Conservation (phyloP, 2,113 vertebrate genomes). For the Crotalus viridis region DNA sequence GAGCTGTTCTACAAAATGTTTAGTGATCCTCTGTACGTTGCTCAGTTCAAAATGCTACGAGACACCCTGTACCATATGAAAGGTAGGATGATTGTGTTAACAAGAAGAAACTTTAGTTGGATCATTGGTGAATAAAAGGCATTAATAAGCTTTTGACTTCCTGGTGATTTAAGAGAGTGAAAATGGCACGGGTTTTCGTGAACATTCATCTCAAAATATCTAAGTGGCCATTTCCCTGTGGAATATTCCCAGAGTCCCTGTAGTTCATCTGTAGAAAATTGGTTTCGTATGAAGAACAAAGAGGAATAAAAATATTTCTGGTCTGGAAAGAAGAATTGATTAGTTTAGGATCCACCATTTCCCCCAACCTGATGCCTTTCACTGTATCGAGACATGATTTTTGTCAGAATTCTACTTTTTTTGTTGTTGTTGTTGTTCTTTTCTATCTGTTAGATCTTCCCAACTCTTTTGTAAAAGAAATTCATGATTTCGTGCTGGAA, state of each 20-base stretch:
- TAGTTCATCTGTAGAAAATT: background rate
- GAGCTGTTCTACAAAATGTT: constrained; percentile 86
- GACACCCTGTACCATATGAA: constrained; percentile 92
- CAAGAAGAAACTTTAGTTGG: background rate
- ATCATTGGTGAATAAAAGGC: background rate
- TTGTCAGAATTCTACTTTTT: background rate
- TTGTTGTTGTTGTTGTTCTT: background rate
- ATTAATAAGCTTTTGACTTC: background rate
- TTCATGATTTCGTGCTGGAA: constrained; percentile 96
- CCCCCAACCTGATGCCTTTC: background rate
- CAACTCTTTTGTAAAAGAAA: constrained; percentile 86
- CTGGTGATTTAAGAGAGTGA: background rate
- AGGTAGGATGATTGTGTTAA: constrained; percentile 68
- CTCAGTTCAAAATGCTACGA: constrained; percentile 96
- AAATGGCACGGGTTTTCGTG: background rate
- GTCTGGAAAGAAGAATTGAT: background rate
- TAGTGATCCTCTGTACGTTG: constrained; percentile 91
- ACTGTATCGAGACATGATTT: background rate
- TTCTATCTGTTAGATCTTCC: constrained; percentile 76
- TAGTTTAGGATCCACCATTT: background rate
- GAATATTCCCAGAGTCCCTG: background rate
- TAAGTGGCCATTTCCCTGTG: background rate
- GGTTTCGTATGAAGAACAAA: background rate
- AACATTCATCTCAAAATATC: background rate
- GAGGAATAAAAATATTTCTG: background rate